Conservation (phyloP, 35 echinoderm and acorn worm species). For the Diadema setosum region DNA sequence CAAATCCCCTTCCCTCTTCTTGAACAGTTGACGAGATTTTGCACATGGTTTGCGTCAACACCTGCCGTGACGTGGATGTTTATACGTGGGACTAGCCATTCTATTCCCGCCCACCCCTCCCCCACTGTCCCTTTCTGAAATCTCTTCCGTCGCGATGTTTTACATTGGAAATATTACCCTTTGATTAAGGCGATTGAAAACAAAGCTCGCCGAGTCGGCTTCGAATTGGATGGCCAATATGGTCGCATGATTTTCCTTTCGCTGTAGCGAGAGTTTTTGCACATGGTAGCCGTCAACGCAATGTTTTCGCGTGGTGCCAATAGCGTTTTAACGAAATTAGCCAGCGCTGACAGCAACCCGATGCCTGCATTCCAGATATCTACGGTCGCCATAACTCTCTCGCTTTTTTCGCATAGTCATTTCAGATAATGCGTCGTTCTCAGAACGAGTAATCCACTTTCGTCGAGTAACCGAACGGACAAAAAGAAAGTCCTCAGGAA, state of each 20-base stretch:
- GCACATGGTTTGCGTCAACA: not conserved
- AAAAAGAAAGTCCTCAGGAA: too few relatives aligned
- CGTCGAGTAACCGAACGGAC: too few relatives aligned
- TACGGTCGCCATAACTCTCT: too few relatives aligned
- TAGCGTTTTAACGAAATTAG: constrained; percentile 27
- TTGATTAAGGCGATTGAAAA: not conserved
- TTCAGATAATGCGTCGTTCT: too few relatives aligned
- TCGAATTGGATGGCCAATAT: not conserved
- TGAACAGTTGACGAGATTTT: not conserved
- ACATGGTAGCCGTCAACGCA: not conserved
- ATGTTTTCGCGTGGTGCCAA: constrained; percentile 11
- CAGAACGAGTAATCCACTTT: too few relatives aligned
- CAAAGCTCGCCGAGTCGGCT: not conserved
- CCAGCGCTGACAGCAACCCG: not conserved
- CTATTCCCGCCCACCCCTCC: not conserved
- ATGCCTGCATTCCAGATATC: too few relatives aligned
- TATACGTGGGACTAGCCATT: not conserved
- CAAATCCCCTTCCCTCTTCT: not conserved
- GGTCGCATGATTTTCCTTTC: not conserved
- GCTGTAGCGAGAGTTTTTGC: not conserved
- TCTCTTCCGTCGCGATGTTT: not conserved
- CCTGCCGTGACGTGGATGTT: not conserved
- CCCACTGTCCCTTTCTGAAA: not conserved
- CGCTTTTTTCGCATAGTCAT: too few relatives aligned
- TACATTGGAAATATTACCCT: not conserved